Percentiles rank a stretch among this genome's conserved stretches.
Conservation (phyloP, 1,140 invertebrate genomes). For the Mylabris phalerata region DNA sequence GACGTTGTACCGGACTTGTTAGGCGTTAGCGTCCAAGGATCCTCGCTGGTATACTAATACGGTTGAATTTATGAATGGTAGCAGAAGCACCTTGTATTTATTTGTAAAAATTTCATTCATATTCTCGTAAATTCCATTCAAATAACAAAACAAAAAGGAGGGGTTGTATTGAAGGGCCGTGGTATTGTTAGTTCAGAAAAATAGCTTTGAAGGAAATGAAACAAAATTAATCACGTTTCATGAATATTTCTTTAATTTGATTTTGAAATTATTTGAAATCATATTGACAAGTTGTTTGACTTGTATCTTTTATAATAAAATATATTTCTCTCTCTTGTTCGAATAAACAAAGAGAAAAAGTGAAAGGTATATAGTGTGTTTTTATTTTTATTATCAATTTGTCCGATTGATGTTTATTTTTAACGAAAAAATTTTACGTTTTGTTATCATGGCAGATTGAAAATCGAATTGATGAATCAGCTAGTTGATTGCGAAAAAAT, state of each 20-base stretch:
- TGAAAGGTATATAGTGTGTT: conserved; percentile 9
- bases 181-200: too few relatives aligned
- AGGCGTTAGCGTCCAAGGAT: neutral
- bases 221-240: neutral
- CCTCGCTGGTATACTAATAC: conserved; percentile 16
- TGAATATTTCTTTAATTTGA: neutral
- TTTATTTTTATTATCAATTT: conserved; percentile 3
- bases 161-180: too few relatives aligned
- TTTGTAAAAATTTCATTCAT: conserved; percentile 31
- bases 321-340: conserved; percentile 3
- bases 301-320: neutral
- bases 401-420: neutral
- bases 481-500: neutral
- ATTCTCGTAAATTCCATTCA: conserved; percentile 21
- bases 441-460: neutral
- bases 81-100: conserved; percentile 15
- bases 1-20: neutral
- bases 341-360: conserved; percentile 15
- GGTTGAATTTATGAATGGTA: conserved; percentile 30
- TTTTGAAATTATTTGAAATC: neutral
- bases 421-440: neutral
- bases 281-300: neutral
- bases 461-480: neutral
- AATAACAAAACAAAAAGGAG: conserved; percentile 1
- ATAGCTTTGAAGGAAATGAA: too few relatives aligned